These are phyloP conservation scores for Apomyelois bistriatella DNA, from an alignment of 2,888 invertebrate genomes.

Conservation along the genomic window DNA sequence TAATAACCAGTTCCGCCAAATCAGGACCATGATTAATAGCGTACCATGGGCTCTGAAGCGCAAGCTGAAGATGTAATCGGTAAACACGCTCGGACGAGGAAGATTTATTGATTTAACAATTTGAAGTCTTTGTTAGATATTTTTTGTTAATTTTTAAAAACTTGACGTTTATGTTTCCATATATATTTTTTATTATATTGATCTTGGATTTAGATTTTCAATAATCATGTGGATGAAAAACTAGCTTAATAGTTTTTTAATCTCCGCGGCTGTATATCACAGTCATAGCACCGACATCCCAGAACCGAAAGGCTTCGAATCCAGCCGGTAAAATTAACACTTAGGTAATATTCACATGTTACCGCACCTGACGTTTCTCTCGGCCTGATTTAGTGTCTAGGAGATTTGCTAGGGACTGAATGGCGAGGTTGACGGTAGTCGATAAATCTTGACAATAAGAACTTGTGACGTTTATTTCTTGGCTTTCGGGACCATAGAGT, in stretches of 20 bases:
- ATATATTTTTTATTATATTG: too few species aligned
- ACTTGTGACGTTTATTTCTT: not conserved
- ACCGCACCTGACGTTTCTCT: not conserved
- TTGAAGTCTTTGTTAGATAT: too few species aligned
- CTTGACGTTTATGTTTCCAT: too few species aligned
- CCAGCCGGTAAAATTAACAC: slow-evolving; percentile 10
- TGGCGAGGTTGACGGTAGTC: not conserved
- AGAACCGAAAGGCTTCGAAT: not conserved
- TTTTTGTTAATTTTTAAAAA: too few species aligned
- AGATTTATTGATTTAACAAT: too few species aligned
- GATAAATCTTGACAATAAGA: not conserved
- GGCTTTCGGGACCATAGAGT: not conserved
- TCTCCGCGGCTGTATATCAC: not conserved
- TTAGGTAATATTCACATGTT: slow-evolving; percentile 6
- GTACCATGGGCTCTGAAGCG: too few species aligned
- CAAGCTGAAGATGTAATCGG: too few species aligned
- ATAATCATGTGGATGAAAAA: too few species aligned
- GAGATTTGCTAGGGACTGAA: not conserved
- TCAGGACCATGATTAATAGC: too few species aligned
- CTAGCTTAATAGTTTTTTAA: not conserved
- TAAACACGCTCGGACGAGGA: too few species aligned
- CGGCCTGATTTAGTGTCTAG: not conserved
- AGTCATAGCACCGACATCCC: not conserved
- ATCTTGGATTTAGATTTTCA: too few species aligned
- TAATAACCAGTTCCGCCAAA: too few species aligned